phyloP scores from a whole-genome alignment of 2,113 vertebrate genomes.

The Polyodon spathula region DNA sequence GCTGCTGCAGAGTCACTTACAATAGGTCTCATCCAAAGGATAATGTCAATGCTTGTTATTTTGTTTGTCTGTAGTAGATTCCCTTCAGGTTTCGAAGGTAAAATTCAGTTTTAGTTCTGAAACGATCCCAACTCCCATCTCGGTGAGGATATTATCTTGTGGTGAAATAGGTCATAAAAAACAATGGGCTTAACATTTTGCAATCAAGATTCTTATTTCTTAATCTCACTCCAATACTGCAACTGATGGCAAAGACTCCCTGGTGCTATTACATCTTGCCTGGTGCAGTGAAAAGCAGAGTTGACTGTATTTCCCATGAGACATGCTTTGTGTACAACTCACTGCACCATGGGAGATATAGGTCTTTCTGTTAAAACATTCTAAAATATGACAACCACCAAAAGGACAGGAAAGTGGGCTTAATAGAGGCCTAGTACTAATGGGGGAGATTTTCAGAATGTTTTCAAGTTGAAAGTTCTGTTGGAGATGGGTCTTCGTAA shows the following conservation, averaged over 20 bases:
- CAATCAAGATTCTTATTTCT: background rate
- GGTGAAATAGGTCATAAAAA: background rate
- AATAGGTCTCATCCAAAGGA: too few species aligned
- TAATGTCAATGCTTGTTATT: too few species aligned
- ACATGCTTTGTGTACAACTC: background rate
- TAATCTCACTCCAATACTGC: background rate
- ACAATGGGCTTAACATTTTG: background rate
- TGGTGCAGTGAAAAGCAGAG: constrained; percentile 2
- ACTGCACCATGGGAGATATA: background rate
- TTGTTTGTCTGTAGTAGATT: constrained; percentile 12
- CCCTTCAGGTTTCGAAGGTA: background rate
- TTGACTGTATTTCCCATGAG: background rate
- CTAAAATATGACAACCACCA: background rate
- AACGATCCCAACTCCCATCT: background rate
- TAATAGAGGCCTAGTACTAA: too few species aligned
- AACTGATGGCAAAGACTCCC: background rate
- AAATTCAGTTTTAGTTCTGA: background rate
- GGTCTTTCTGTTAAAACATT: background rate
- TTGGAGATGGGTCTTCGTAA: too few species aligned
- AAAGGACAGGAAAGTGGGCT: too few species aligned
- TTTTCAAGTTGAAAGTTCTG: too few species aligned
- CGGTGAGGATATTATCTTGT: background rate
- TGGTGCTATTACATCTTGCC: background rate
- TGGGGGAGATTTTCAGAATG: too few species aligned
- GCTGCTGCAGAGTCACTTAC: too few species aligned